Evolutionary conservation across 2,113 vertebrate genomes (phyloP).

Genomic region (Verasper variegatus): DNA sequence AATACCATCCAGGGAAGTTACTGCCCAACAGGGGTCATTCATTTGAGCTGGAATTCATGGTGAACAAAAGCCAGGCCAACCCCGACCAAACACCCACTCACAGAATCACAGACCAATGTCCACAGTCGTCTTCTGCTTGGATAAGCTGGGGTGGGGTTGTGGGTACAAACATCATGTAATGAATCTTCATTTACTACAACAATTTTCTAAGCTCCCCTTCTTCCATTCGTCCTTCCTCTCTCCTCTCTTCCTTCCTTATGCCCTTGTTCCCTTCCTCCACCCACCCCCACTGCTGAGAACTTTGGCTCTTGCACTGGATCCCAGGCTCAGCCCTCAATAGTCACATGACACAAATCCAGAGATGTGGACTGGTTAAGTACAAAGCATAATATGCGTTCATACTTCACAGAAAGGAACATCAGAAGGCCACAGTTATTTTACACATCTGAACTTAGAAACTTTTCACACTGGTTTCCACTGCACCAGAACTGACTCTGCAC

Average conservation of each 20-base stretch:
- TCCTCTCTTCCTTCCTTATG: background rate
- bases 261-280: constrained; percentile 21
- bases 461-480: background rate
- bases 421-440: background rate
- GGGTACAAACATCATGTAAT: background rate
- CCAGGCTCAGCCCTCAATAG: constrained; percentile 52
- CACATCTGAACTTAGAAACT: background rate
- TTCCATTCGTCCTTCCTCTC: constrained; percentile 12
- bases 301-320: constrained; percentile 49
- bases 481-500: background rate
- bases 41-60: constrained; percentile 64
- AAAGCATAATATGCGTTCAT: constrained; percentile 26
- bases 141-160: constrained; percentile 11
- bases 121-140: constrained; percentile 54
- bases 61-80: constrained; percentile 64
- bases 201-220: background rate
- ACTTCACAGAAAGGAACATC: background rate
- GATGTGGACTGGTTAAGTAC: constrained; percentile 31
- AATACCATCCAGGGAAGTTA: constrained; percentile 37
- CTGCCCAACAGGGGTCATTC: constrained; percentile 48
- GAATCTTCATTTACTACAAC: background rate
- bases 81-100: constrained; percentile 35
- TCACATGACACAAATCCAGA: constrained; percentile 66
- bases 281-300: constrained; percentile 22
- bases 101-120: constrained; percentile 36